These are phyloP conservation scores for Hesperia comma DNA, from an alignment of 2,888 invertebrate genomes.

Conservation along the genomic window DNA sequence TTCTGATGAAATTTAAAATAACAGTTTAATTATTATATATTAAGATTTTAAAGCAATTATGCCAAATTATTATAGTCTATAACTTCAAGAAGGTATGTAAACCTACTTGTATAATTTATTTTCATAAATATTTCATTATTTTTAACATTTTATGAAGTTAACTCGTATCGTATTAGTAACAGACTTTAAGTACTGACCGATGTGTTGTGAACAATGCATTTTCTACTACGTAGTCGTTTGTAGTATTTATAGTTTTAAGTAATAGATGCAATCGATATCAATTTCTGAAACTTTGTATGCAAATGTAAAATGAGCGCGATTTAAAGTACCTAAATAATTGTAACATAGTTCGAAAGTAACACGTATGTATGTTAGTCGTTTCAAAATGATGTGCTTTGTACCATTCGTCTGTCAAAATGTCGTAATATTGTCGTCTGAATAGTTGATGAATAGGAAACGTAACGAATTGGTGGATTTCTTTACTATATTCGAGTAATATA, in stretches of 20 bases:
- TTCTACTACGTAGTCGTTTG: conserved; percentile 46
- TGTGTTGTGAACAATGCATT: conserved; percentile 44
- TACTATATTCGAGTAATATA: conserved; percentile 2
- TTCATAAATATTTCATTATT: conserved; percentile 20
- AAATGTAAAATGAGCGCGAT: conserved; percentile 56
- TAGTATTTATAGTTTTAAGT: conserved; percentile 51
- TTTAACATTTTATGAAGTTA: conserved; percentile 13
- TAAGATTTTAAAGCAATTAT: conserved; percentile 65
- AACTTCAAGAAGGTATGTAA: conserved; percentile 29
- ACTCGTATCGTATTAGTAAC: conserved; percentile 40
- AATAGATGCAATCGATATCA: conserved; percentile 46
- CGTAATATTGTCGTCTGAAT: neutral
- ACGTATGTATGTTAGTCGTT: conserved; percentile 17
- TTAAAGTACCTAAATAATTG: conserved; percentile 56
- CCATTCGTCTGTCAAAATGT: neutral
- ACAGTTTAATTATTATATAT: conserved; percentile 51
- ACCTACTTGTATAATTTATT: conserved; percentile 16
- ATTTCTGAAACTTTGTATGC: conserved; percentile 48
- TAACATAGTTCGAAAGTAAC: conserved; percentile 29
- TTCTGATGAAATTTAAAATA: conserved; percentile 60
- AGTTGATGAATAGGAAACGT: neutral
- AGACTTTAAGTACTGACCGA: conserved; percentile 40
- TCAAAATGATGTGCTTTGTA: neutral
- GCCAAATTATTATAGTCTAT: conserved; percentile 65
- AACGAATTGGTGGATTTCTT: neutral